Conservation (phyloP, 2,113 vertebrate genomes). For the Platysternon megacephalum region DNA sequence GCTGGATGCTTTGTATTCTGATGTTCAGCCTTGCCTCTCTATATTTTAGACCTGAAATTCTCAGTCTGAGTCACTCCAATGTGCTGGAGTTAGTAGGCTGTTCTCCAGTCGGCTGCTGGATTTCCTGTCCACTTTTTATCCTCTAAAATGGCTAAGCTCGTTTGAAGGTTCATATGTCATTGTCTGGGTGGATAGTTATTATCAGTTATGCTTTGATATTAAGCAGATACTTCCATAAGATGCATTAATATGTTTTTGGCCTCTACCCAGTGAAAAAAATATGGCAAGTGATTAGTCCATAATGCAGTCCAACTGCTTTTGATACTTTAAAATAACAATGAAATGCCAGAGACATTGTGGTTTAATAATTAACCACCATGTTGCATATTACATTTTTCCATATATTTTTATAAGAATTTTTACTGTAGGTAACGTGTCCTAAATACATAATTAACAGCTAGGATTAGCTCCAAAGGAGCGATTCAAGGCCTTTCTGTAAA, state of each 20-base stretch:
- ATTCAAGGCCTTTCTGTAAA: background rate
- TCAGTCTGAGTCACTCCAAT: background rate
- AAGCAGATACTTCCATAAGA: background rate
- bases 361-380: background rate
- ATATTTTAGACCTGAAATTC: background rate
- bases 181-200: background rate
- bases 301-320: background rate
- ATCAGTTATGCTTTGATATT: background rate
- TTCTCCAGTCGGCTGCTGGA: background rate
- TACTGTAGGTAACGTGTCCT: background rate
- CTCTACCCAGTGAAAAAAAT: background rate
- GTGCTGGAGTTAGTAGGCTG: background rate
- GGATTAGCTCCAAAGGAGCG: conserved; percentile 19
- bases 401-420: conserved; percentile 15
- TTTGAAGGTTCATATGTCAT: background rate
- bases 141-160: background rate
- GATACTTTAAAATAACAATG: conserved; percentile 7
- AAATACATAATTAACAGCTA: conserved; percentile 48
- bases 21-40: background rate
- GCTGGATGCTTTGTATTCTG: background rate
- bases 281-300: background rate
- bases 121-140: background rate
- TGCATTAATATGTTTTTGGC: background rate
- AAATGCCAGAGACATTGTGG: background rate
- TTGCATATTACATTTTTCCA: conserved; percentile 1